Evolutionary conservation across 2,888 invertebrate species (phyloP).

Genomic region (Dynastes maya): DNA sequence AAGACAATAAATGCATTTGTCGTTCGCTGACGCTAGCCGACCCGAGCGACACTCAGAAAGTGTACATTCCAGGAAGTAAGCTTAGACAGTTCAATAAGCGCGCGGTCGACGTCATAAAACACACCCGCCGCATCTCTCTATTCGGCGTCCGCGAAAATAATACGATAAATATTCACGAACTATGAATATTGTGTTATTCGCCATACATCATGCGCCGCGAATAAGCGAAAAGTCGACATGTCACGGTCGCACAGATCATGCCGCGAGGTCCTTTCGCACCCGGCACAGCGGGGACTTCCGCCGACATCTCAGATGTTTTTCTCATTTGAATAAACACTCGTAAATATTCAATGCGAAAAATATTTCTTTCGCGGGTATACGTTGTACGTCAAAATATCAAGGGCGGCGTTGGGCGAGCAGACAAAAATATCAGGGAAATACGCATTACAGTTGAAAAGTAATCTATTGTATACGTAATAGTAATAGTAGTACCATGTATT

Average conservation of each 20-base stretch:
- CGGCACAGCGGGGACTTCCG: background rate
- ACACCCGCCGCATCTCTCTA: background rate
- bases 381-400: conserved; percentile 15
- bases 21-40: background rate
- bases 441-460: background rate
- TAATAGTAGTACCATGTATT: too few relatives aligned
- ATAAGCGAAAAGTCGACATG: conserved; percentile 5
- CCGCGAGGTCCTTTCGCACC: background rate
- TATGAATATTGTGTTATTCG: conserved; percentile 40
- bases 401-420: background rate
- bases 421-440: background rate
- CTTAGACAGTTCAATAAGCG: conserved; percentile 24
- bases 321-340: conserved; percentile 42
- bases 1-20: too few relatives aligned
- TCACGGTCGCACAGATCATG: background rate
- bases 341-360: conserved; percentile 40
- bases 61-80: conserved; percentile 8
- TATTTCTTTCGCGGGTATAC: background rate
- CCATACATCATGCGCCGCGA: conserved; percentile 28
- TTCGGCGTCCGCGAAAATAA: conserved; percentile 16
- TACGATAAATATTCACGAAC: conserved; percentile 39
- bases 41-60: background rate
- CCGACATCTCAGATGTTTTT: conserved; percentile 8
- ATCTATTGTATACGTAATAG: too few relatives aligned
- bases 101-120: conserved; percentile 3